Base-by-base conservation (phyloP, 30 jellyfish, hydroid and myxozoan species). In the Rhopilema esculentum region DNA sequence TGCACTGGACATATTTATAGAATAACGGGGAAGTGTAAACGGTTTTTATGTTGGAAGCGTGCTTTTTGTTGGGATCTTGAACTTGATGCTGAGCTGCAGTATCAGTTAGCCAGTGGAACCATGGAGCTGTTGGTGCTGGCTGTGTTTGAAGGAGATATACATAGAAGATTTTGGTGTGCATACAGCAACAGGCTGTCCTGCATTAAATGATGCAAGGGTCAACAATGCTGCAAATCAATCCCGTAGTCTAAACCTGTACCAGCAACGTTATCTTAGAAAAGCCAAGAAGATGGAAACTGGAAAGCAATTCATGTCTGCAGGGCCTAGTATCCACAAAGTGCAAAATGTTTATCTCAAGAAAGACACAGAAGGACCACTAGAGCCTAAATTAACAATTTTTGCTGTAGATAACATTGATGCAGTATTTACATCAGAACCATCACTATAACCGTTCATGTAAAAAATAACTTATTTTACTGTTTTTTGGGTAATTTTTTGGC, bases 1-100 rank as follows among this genome's bases (percentile, higher is more conserved):
- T 77, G 88, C 57, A 76, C 49, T 26, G 88, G 88, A 8, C 88
- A 77, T 77, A 77, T 77, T 16, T 80, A 50, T 12, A 77, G 49
- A 49, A 52, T 82, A 27, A 51, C 25, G 77, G 88, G 88, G 53
- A 49, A 8, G 26, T 15, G 75, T 4, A 16, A 74, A 73, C 23
- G 31, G 84, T 8, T 16, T 23, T 6, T 2, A 20, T 19, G 71
- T 73, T 73, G 84, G 84, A 86, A 86, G 48, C 49, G 51, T 17
- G 49, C 25, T 15, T 27, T 80, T 62, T 80, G 80, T 25, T 69
- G 90, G 49, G 27, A 62, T 1, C 57, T 81, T 1, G 64, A 66
- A 25, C 20, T 80, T 16, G 77, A 28, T n/a, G n/a, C n/a, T n/a
- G n/a, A n/a, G n/a, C n/a, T n/a, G n/a, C n/a, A n/a, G n/a, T n/a